Evolutionary conservation across 2,888 invertebrate genomes (phyloP).

Genomic region (Lasioglossum zephyrum): DNA sequence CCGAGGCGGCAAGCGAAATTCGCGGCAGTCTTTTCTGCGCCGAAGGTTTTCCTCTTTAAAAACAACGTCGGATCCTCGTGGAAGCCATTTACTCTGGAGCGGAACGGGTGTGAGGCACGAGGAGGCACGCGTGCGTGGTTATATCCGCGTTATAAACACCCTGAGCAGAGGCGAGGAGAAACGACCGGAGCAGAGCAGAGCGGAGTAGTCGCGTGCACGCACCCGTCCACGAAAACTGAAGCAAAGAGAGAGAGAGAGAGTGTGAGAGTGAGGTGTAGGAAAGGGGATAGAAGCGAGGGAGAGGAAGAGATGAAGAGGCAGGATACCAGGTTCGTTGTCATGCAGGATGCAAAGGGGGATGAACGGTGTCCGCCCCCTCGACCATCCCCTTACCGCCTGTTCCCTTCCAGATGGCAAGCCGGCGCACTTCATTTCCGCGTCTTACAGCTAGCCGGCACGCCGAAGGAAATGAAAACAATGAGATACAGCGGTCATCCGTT

Average conservation of each 20-base stretch:
- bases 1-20: background rate
- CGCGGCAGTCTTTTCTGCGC: slow-evolving; percentile 9
- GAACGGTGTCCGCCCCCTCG: slow-evolving; percentile 71
- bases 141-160: slow-evolving; percentile 42
- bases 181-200: background rate
- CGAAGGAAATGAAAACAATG: slow-evolving; percentile 85
- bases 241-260: background rate
- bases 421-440: slow-evolving; percentile 84
- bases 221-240: slow-evolving; percentile 6
- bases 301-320: slow-evolving; percentile 29
- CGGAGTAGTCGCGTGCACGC: slow-evolving; percentile 5
- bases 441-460: slow-evolving; percentile 82
- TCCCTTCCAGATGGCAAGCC: slow-evolving; percentile 77
- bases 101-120: slow-evolving; percentile 12
- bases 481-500: slow-evolving; percentile 85
- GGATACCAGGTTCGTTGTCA: slow-evolving; percentile 77
- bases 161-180: background rate
- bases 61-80: slow-evolving; percentile 25
- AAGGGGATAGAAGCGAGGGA: background rate
- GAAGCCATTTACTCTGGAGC: slow-evolving; percentile 59
- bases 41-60: slow-evolving; percentile 15
- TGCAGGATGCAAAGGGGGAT: slow-evolving; percentile 81
- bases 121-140: slow-evolving; percentile 60
- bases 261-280: background rate
- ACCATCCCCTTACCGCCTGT: slow-evolving; percentile 39